Evolutionary conservation across 1,140 invertebrate genomes (phyloP).

Genomic region (Atta texana): DNA sequence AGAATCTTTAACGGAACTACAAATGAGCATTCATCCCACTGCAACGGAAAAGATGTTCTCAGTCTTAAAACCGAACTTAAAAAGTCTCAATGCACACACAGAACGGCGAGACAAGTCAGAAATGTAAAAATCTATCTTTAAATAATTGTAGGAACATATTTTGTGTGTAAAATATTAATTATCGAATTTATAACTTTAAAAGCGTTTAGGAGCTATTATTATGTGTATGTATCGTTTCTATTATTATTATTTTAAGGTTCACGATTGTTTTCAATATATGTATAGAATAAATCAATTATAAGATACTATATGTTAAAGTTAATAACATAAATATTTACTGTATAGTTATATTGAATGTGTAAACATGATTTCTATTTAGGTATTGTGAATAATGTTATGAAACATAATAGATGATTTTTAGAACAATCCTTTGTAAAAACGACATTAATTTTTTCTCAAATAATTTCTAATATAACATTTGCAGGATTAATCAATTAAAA

Average conservation of each 20-base stretch:
- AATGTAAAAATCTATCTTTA: constrained; percentile 74
- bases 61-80: constrained; percentile 83
- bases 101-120: constrained; percentile 79
- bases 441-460: background rate
- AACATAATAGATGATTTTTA: constrained; percentile 54
- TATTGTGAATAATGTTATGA: constrained; percentile 31
- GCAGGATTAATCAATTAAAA: too few species aligned
- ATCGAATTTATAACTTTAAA: constrained; percentile 22
- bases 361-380: constrained; percentile 38
- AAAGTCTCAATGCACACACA: constrained; percentile 79
- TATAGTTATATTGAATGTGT: constrained; percentile 45
- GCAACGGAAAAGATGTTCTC: constrained; percentile 86
- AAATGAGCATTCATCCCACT: constrained; percentile 89
- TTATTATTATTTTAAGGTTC: constrained; percentile 11
- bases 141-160: constrained; percentile 18
- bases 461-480: too few species aligned
- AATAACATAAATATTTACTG: constrained; percentile 23
- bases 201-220: background rate
- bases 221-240: constrained; percentile 17
- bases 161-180: constrained; percentile 40
- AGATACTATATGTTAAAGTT: background rate
- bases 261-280: constrained; percentile 20
- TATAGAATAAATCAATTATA: constrained; percentile 21
- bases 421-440: constrained; percentile 3
- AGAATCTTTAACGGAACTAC: constrained; percentile 88